Percentiles rank a stretch among this genome's conserved stretches.
Evolutionary conservation across 1,140 invertebrate genomes (phyloP).

Genomic region (Meloidogyne floridensis): DNA sequence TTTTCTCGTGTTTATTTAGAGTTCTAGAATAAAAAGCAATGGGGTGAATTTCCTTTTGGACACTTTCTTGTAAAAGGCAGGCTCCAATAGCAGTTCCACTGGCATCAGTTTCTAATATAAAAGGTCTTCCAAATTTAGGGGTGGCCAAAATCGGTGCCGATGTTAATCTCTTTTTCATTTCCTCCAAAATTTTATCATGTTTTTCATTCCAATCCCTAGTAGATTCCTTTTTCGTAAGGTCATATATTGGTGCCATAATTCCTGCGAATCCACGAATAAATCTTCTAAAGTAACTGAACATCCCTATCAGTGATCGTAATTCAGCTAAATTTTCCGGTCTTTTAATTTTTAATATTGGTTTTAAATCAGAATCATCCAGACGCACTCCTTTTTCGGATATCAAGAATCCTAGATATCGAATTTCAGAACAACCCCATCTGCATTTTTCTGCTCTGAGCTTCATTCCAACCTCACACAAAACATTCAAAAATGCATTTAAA

Average conservation of each 20-base stretch:
- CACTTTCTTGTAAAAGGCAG: slow-evolving; percentile 28
- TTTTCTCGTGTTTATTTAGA: slow-evolving; percentile 35
- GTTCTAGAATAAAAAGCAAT: slow-evolving; percentile 20
- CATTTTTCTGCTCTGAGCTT: slow-evolving; percentile 35
- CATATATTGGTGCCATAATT: slow-evolving; percentile 28
- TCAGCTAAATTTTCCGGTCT: slow-evolving; percentile 31
- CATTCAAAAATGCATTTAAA: slow-evolving; percentile 13
- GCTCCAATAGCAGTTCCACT: slow-evolving; percentile 27
- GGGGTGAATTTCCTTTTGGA: slow-evolving; percentile 22
- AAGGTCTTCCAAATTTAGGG: slow-evolving; percentile 36
- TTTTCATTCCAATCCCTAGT: background rate
- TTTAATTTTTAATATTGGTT: slow-evolving; percentile 21
- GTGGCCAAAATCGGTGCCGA: slow-evolving; percentile 30
- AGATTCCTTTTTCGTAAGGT: slow-evolving; percentile 31
- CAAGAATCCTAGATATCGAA: slow-evolving; percentile 33
- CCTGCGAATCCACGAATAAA: slow-evolving; percentile 28
- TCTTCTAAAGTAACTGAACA: slow-evolving; percentile 29
- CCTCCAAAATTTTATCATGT: slow-evolving; percentile 30
- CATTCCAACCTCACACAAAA: slow-evolving; percentile 13
- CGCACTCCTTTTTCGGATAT: slow-evolving; percentile 23
- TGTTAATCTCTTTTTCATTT: slow-evolving; percentile 14
- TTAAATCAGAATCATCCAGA: slow-evolving; percentile 24
- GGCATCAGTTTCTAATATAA: slow-evolving; percentile 36
- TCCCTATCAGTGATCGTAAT: slow-evolving; percentile 32
- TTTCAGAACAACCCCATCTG: slow-evolving; percentile 3